Percentiles rank a stretch among this genome's conserved stretches.
Evolutionary conservation across 2,888 invertebrate genomes (phyloP).

Genomic region (Cepaea hortensis): DNA sequence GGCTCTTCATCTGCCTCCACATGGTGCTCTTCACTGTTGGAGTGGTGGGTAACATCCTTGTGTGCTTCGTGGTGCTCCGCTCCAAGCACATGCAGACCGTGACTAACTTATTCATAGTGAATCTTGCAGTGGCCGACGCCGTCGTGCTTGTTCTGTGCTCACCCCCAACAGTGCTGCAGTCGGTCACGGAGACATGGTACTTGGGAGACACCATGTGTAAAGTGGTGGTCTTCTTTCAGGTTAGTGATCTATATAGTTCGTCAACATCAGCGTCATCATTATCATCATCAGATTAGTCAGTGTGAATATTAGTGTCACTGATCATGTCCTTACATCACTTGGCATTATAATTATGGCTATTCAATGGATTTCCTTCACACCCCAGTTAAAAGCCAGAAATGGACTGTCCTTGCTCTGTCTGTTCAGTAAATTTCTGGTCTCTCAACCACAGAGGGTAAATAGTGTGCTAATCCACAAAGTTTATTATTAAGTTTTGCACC

Average conservation of each 20-base stretch:
- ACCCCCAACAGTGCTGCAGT: slow-evolving; percentile 91
- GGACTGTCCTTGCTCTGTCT: no score
- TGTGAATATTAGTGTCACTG: no score
- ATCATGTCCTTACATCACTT: no score
- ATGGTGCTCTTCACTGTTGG: slow-evolving; percentile 87
- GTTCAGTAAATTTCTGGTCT: no score
- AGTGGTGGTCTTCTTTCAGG: slow-evolving; percentile 93
- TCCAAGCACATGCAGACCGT: slow-evolving; percentile 93
- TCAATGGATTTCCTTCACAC: no score
- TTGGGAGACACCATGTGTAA: slow-evolving; percentile 88
- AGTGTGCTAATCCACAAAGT: no score
- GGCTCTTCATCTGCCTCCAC: slow-evolving; percentile 87
- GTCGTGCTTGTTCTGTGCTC: slow-evolving; percentile 91
- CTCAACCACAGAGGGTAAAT: no score
- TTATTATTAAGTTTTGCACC: no score
- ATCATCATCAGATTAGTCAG: no score
- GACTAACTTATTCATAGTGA: slow-evolving; percentile 94
- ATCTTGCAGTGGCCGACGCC: slow-evolving; percentile 89
- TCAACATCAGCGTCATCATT: no score
- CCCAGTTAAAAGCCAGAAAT: no score
- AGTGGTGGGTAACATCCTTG: slow-evolving; percentile 89
- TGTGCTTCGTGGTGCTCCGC: slow-evolving; percentile 90
- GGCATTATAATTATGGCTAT: no score
- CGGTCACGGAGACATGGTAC: slow-evolving; percentile 95
- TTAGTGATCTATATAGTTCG: slow-evolving; percentile 71